These are phyloP conservation scores for Rugalucina vietnamica DNA, from an alignment of 2,888 invertebrate species.

Conservation along the genomic window DNA sequence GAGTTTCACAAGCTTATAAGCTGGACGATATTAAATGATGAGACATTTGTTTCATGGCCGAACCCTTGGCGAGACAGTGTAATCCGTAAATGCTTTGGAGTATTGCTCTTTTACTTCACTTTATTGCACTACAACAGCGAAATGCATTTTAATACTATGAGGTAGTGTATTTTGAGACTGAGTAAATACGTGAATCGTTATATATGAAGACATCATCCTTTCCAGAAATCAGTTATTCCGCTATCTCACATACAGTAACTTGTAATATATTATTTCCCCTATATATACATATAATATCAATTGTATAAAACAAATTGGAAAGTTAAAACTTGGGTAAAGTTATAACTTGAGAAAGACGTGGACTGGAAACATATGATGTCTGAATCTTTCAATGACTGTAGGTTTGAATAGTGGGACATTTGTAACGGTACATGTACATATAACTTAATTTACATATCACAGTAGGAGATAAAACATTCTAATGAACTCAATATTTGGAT, in stretches of 20 bases:
- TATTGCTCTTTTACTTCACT: background rate
- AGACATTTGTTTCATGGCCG: background rate
- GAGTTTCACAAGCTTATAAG: background rate
- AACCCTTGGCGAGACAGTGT: background rate
- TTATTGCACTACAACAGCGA: background rate
- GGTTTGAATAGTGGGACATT: background rate
- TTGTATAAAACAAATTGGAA: constrained; percentile 22
- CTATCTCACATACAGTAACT: constrained; percentile 1
- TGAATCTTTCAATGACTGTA: background rate
- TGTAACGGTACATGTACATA: constrained; percentile 5
- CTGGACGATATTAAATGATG: background rate
- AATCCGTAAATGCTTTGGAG: background rate
- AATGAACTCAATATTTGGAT: background rate
- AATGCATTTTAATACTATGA: background rate
- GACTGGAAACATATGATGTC: constrained; percentile 43
- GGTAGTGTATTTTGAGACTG: constrained; percentile 4
- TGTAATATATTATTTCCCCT: background rate
- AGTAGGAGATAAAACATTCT: constrained; percentile 38
- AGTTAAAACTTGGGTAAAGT: constrained; percentile 46
- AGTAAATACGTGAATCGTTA: background rate
- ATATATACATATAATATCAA: constrained; percentile 9
- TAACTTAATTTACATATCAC: constrained; percentile 48
- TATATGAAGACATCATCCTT: no score
- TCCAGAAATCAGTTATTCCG: no score
- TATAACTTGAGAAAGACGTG: constrained; percentile 54